Conservation (phyloP, 2,797 vertebrate species). For the Xenops minutus region DNA sequence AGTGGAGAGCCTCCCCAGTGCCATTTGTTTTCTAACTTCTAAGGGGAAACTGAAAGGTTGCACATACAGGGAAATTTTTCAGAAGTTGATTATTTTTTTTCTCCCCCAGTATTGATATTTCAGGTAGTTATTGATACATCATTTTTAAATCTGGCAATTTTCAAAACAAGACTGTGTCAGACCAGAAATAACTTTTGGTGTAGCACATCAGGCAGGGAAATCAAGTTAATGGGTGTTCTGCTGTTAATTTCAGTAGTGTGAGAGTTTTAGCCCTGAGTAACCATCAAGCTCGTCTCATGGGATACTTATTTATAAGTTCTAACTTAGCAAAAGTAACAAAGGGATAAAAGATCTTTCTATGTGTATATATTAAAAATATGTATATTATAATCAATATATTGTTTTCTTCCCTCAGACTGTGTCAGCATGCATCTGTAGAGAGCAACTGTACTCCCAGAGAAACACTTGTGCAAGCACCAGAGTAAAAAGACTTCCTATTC, state of each 20-base stretch:
- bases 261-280: background rate
- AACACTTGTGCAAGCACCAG: background rate
- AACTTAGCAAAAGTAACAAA: background rate
- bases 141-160: background rate
- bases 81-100: background rate
- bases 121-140: background rate
- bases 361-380: background rate
- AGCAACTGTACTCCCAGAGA: background rate
- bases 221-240: background rate
- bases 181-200: background rate
- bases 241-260: background rate
- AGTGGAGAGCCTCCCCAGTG: background rate
- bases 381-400: background rate
- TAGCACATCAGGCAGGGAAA: background rate
- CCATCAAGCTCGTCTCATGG: background rate
- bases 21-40: background rate
- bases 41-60: background rate
- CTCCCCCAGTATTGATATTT: background rate
- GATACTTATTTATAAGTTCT: background rate
- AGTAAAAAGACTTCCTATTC: background rate
- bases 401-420: conserved; percentile 47
- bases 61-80: fast-evolving
- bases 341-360: background rate
- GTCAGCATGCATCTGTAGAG: conserved; percentile 21
- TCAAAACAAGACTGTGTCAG: background rate